These are phyloP conservation scores for Incurvaria masculella DNA, from an alignment of 2,888 invertebrate species.

Conservation along the genomic window DNA sequence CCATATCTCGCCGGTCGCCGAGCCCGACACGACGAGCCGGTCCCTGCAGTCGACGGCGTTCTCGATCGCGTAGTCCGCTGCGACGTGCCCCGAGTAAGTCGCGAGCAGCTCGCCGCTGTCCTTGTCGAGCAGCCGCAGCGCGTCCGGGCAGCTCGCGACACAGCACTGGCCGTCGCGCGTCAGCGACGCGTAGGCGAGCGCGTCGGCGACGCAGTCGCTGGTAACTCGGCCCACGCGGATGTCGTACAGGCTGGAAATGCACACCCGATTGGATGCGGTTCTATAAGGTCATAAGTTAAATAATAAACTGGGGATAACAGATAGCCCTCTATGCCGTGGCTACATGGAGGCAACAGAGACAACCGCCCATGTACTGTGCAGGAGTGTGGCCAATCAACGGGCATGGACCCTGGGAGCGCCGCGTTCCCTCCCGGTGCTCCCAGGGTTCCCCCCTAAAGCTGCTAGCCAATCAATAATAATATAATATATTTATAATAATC, in stretches of 20 bases:
- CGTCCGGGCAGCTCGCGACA: slow-evolving; percentile 81
- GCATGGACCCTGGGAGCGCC: too few species aligned
- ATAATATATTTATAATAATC: too few species aligned
- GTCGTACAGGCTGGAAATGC: slow-evolving; percentile 73
- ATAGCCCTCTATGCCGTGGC: too few species aligned
- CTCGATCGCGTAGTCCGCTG: slow-evolving; percentile 82
- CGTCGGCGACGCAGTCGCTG: slow-evolving; percentile 81
- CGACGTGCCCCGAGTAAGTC: slow-evolving; percentile 79
- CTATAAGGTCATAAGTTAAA: too few species aligned
- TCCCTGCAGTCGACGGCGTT: slow-evolving; percentile 83
- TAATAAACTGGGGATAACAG: too few species aligned
- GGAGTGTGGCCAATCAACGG: too few species aligned
- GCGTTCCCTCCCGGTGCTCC: too few species aligned
- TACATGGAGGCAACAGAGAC: too few species aligned
- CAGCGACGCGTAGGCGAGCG: slow-evolving; percentile 79
- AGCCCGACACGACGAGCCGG: slow-evolving; percentile 85
- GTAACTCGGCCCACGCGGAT: slow-evolving; percentile 80
- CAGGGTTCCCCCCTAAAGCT: too few species aligned
- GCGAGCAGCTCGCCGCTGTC: slow-evolving; percentile 44
- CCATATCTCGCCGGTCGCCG: slow-evolving; percentile 80
- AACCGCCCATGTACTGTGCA: too few species aligned
- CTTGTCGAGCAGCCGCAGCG: slow-evolving; percentile 81
- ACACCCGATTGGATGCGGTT: too few species aligned
- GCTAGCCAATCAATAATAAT: too few species aligned
- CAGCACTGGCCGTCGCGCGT: slow-evolving; percentile 94